phyloP scores from a whole-genome alignment of 2,113 vertebrate species.

The Cathartes aura region DNA sequence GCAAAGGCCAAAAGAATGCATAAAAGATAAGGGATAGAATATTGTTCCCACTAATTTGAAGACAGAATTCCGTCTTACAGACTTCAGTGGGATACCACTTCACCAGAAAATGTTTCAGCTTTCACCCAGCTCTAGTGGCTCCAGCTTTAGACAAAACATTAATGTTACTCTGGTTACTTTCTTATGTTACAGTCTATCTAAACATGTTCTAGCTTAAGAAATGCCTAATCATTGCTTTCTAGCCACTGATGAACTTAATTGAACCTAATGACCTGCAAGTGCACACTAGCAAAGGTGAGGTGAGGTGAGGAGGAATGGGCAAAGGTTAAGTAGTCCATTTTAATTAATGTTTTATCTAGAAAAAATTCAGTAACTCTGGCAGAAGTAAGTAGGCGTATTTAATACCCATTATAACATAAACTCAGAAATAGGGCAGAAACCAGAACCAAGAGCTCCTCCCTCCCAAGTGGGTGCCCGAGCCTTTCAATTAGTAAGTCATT shows the following conservation, averaged over 20 bases:
- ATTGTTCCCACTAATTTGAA: background rate
- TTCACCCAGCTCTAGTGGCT: background rate
- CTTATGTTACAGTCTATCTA: background rate
- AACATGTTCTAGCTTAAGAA: background rate
- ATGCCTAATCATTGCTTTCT: background rate
- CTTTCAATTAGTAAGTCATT: background rate
- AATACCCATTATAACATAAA: background rate
- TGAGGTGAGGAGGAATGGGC: background rate
- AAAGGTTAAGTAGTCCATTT: background rate
- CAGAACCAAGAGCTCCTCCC: background rate
- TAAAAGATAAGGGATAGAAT: background rate
- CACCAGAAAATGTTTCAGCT: background rate
- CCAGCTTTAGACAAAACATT: background rate
- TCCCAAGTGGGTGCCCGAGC: background rate
- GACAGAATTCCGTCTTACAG: background rate
- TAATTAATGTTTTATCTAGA: background rate
- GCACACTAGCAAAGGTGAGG: background rate
- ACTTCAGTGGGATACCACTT: background rate
- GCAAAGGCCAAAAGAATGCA: background rate
- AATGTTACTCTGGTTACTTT: background rate
- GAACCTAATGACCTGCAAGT: background rate
- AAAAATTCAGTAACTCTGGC: background rate
- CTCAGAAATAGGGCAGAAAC: background rate
- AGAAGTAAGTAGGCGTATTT: background rate
- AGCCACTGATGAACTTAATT: background rate